A percentile compares a stretch with the other conserved stretches of the same genome.
phyloP scores from a whole-genome alignment of 2,888 invertebrate species.

The Capitulum mitella region DNA sequence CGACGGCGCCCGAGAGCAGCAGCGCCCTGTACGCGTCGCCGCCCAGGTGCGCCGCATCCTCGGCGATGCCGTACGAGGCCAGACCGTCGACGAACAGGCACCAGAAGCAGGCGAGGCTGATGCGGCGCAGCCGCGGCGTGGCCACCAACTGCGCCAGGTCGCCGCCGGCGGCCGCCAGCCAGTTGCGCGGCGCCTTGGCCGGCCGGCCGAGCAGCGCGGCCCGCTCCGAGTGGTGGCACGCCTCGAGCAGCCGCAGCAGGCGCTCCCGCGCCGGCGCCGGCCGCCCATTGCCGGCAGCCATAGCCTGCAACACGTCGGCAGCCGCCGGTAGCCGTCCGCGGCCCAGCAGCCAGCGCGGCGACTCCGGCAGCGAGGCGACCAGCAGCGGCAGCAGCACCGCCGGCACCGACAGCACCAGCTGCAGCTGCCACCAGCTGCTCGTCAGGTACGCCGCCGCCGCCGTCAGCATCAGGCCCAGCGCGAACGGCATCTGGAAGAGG shows the following conservation, averaged over 20 bases:
- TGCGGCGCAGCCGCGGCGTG: slow-evolving; percentile 59
- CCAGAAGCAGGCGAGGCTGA: slow-evolving; percentile 64
- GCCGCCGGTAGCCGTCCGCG: slow-evolving; percentile 58
- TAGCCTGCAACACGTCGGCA: slow-evolving; percentile 54
- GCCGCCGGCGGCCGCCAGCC: slow-evolving; percentile 44
- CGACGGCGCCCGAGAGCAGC: slow-evolving; percentile 60
- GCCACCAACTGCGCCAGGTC: slow-evolving; percentile 59
- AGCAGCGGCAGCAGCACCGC: slow-evolving; percentile 52
- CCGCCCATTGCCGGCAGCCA: slow-evolving; percentile 50
- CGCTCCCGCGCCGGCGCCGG: slow-evolving; percentile 30
- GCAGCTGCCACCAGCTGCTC: slow-evolving; percentile 55
- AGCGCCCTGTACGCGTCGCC: slow-evolving; percentile 77
- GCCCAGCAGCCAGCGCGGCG: slow-evolving; percentile 68
- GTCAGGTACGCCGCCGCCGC: slow-evolving; percentile 19
- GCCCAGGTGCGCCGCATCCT: slow-evolving; percentile 69
- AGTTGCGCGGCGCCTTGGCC: slow-evolving; percentile 43
- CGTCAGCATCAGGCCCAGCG: slow-evolving; percentile 25
- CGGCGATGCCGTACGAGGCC: slow-evolving; percentile 81
- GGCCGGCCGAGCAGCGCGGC: background rate
- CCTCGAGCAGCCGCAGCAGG: slow-evolving; percentile 26
- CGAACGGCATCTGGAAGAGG: background rate
- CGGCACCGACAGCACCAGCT: slow-evolving; percentile 59
- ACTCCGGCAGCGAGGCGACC: slow-evolving; percentile 62
- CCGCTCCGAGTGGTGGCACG: background rate
- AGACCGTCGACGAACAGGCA: slow-evolving; percentile 78